Conservation (phyloP, 2,113 vertebrate species). For the Festucalex cinctus region DNA sequence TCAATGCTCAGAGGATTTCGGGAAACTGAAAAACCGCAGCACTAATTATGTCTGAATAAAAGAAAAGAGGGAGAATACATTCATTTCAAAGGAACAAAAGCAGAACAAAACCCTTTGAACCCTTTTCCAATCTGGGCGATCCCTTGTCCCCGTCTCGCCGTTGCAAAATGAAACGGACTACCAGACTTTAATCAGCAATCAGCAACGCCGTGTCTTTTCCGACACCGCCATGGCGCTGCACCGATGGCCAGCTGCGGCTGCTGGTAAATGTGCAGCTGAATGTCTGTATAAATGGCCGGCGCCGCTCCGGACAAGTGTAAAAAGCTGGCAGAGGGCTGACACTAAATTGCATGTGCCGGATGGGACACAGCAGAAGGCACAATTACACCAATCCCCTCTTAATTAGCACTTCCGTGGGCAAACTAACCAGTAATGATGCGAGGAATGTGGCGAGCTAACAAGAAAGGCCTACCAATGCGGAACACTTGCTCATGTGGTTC, state of each 20-base stretch:
- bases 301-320: constrained; percentile 72
- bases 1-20: constrained; percentile 16
- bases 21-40: not conserved
- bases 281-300: constrained; percentile 68
- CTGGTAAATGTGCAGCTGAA: constrained; percentile 59
- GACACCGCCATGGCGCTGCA: constrained; percentile 60
- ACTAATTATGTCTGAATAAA: not conserved
- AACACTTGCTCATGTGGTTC: constrained; percentile 57
- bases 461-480: constrained; percentile 60
- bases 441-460: constrained; percentile 70
- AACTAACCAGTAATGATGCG: constrained; percentile 73
- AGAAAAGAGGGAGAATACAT: constrained; percentile 6
- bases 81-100: not conserved
- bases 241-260: constrained; percentile 66
- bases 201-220: constrained; percentile 64
- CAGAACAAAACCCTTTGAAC: constrained; percentile 10
- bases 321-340: constrained; percentile 70
- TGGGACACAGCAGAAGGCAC: constrained; percentile 77
- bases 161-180: constrained; percentile 62
- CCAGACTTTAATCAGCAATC: constrained; percentile 68
- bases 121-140: constrained; percentile 21
- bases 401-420: constrained; percentile 78
- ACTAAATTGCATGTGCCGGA: constrained; percentile 74
- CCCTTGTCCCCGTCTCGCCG: constrained; percentile 28
- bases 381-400: constrained; percentile 82